These are phyloP conservation scores for Isichthys henryi DNA, from an alignment of 2,113 vertebrate species.

Conservation along the genomic window DNA sequence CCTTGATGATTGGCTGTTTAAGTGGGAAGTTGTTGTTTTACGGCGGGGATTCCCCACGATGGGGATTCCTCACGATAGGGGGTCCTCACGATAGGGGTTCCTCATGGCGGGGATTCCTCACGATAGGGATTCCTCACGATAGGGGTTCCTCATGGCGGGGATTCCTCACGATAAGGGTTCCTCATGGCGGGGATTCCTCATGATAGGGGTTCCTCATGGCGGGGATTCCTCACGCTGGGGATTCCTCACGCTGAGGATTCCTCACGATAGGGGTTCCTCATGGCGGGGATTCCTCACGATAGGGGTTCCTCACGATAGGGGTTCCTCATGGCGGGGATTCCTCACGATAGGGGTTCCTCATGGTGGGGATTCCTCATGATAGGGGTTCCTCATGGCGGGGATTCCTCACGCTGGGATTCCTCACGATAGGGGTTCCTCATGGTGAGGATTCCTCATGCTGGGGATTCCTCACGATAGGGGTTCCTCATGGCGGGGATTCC, in stretches of 20 bases:
- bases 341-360: not conserved
- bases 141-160: no score
- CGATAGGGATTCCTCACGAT: no score
- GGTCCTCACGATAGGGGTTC: not conserved
- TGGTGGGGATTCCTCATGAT: no score
- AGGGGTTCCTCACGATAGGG: no score
- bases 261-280: not conserved
- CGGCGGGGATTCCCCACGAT: not conserved
- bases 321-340: not conserved
- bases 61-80: not conserved
- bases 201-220: not conserved
- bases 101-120: no score
- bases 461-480: not conserved
- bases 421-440: no score
- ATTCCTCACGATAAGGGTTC: no score
- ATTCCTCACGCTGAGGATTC: not conserved
- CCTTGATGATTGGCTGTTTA: not conserved
- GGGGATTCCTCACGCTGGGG: no score
- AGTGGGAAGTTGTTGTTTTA: not conserved
- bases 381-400: not conserved
- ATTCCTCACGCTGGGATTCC: no score
- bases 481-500: not conserved
- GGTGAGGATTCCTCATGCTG: no score
- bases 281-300: not conserved
- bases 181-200: not conserved